phyloP scores from a whole-genome alignment of 2,113 vertebrate genomes.

The Acanthisitta chloris region DNA sequence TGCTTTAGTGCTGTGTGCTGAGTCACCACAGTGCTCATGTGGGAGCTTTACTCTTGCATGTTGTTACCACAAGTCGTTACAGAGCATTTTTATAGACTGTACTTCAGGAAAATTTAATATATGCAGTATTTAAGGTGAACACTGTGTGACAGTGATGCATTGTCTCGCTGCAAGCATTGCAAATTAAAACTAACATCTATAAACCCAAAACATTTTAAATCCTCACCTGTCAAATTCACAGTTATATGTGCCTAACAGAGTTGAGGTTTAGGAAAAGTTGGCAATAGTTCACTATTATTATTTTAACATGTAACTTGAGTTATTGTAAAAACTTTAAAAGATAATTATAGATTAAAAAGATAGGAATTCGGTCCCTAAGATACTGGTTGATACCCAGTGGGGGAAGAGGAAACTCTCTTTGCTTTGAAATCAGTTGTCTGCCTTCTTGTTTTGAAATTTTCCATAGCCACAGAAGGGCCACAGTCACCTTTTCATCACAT shows the following conservation, averaged over 20 bases:
- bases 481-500: conserved; percentile 97
- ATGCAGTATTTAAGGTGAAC: background rate
- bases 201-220: background rate
- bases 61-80: background rate
- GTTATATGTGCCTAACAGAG: background rate
- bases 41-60: background rate
- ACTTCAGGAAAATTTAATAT: background rate
- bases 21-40: background rate
- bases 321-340: background rate
- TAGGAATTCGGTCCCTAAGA: background rate
- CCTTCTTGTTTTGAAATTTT: conserved; percentile 20
- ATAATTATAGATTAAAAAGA: background rate
- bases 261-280: background rate
- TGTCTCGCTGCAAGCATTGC: background rate
- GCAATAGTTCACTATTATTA: background rate
- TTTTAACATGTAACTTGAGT: background rate
- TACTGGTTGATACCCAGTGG: background rate
- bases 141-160: background rate
- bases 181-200: background rate
- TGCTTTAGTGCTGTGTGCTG: background rate
- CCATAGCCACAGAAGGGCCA: conserved; percentile 80
- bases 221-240: background rate
- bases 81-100: background rate
- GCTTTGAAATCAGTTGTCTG: background rate
- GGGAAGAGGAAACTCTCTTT: background rate